phyloP scores from a whole-genome alignment of 2,113 vertebrate genomes.

The Merops nubicus region DNA sequence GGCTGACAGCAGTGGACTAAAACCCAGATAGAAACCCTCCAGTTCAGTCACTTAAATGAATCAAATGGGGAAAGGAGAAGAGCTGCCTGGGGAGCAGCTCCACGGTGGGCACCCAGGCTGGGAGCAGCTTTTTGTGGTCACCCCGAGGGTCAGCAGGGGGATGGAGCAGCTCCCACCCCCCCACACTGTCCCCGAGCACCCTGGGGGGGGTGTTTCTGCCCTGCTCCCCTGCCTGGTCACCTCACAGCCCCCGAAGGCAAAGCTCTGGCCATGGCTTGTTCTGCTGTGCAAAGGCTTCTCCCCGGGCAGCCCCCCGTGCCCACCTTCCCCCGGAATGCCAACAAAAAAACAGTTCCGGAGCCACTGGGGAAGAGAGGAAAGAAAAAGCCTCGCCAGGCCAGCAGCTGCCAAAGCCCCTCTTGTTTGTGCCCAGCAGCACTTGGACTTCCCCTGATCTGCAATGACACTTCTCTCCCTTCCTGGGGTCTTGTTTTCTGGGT shows the following conservation, averaged over 20 bases:
- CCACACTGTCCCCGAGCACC: rapidly evolving
- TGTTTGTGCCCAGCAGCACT: not conserved
- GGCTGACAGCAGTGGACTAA: not conserved
- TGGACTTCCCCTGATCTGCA: slow-evolving; percentile 32
- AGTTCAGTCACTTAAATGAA: not conserved
- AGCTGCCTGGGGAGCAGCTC: not conserved
- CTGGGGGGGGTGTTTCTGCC: too few species aligned
- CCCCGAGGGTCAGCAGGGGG: not conserved
- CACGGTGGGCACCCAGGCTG: rapidly evolving
- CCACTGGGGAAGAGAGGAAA: not conserved
- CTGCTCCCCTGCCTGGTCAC: not conserved
- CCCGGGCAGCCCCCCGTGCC: not conserved
- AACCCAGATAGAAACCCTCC: not conserved
- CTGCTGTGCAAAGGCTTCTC: not conserved
- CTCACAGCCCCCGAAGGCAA: not conserved
- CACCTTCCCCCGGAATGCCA: not conserved
- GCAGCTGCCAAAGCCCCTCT: slow-evolving; percentile 25
- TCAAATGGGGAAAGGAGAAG: not conserved
- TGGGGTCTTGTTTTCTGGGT: slow-evolving; percentile 20
- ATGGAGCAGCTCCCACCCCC: not conserved
- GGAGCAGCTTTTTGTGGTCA: not conserved
- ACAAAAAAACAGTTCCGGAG: not conserved
- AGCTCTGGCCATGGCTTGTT: rapidly evolving
- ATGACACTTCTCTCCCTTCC: slow-evolving; percentile 7
- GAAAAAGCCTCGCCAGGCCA: not conserved